Conservation (phyloP, 2,888 invertebrate species). For the Diogma glabrata region DNA sequence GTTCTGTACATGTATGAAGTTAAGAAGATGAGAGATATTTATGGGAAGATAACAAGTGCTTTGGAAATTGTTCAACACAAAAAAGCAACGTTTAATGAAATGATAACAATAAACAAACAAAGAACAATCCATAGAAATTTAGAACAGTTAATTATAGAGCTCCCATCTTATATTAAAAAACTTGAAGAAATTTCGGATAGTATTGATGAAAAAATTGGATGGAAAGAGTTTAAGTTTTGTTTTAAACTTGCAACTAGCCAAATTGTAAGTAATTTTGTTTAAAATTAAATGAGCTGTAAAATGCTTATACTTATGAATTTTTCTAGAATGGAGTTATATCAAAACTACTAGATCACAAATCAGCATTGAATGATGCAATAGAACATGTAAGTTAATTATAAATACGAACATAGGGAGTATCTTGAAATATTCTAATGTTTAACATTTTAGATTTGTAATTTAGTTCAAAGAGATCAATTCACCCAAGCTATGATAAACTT, state of each 20-base stretch:
- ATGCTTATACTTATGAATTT: neutral
- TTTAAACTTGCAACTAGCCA: conserved; percentile 51
- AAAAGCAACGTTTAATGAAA: conserved; percentile 45
- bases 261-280: conserved; percentile 42
- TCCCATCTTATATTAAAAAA: conserved; percentile 47
- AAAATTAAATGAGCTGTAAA: neutral
- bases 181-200: conserved; percentile 49
- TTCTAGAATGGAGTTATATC: conserved; percentile 41
- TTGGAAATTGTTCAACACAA: conserved; percentile 31
- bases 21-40: conserved; percentile 34
- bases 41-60: conserved; percentile 29
- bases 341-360: conserved; percentile 39
- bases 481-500: conserved; percentile 45
- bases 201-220: conserved; percentile 48
- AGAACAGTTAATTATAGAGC: conserved; percentile 49
- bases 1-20: conserved; percentile 33
- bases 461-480: conserved; percentile 51
- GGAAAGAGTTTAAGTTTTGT: conserved; percentile 50
- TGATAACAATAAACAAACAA: conserved; percentile 46
- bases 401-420: neutral
- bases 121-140: conserved; percentile 48
- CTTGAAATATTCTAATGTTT: neutral
- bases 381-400: conserved; percentile 30
- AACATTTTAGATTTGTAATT: conserved; percentile 36
- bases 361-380: conserved; percentile 39